Base-by-base conservation (phyloP, 2,888 invertebrate species). In the Oxytorus armatus region DNA sequence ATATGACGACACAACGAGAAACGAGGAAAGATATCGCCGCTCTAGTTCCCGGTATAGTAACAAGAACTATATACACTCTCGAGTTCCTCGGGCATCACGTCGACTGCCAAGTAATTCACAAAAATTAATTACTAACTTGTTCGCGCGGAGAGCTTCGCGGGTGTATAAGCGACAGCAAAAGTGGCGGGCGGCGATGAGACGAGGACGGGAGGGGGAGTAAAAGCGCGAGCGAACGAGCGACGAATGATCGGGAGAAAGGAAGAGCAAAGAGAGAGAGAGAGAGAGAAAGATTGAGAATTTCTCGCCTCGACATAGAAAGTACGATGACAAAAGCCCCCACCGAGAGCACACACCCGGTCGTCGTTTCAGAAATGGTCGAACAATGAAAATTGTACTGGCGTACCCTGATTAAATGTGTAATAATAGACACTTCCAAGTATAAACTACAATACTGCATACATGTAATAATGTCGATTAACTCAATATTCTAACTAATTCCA, bases 91-190 rank as follows among this genome's bases (percentile, higher is more conserved):
- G 87, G 85, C 88, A 86, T 86, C 88, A 86, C 88, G 88, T 88
- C 89, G 88, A 86, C 86, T 87, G 88, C 85, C 88, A 89, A 88
- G 88, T 89, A 90, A 90, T 90, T 90, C 89, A 88, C 89, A 90
- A 90, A 90, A 90, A 90, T 90, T 89, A 90, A 90, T 90, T 90
- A 90, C 87, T 83, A 89, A 89, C 89, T 89, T 88, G 89, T 88
- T 88, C 85, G 65, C 70, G 70, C 33, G 72, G 66, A 69, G 77
- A 55, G 61, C 21, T 33, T 33, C 83, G 83, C 83, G 83, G 82
- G 82, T 82, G 81, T 82, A 82, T 83, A 75, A 51, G 65, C 57
- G 66, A 70, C 59, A 39, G 39, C 44, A 36, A 59, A 36, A 65
- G 39, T 42, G 63, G 42, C 8, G 18, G 42, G 53, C 39, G 14